Base-by-base conservation (phyloP, 2,888 invertebrate genomes). In the Hoplodrina blanda region DNA sequence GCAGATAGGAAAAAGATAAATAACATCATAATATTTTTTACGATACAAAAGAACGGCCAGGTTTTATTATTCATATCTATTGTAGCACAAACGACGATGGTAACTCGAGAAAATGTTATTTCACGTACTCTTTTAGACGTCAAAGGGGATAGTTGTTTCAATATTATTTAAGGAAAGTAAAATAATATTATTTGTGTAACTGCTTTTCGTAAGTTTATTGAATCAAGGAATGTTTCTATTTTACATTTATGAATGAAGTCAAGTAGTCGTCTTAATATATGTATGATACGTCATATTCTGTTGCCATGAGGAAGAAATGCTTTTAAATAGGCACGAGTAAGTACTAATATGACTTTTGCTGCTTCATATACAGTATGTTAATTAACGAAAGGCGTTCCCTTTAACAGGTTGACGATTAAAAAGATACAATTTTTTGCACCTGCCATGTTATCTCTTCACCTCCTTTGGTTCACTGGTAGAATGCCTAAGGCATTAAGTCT, bases 11-110 rank as follows among this genome's bases (percentile, higher is more conserved):
- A 73, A 67, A 20, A 74, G 63, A 81, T 82, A 82, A 81, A 82
- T 73, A 77, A 68, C 49, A 67, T 76, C 66, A 65, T 55, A 66
- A 68, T 61, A 72, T 68, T 80, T 79, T 81, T 73, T 68, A 55
- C 61, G 52, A 61, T 37, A 82, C 67, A 77, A 80, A 79, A 61
- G 80, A 80, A 65, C 56, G 30, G 15, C 50, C 37, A 46, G 55
- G 44, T 78, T 76, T 80, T 80, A 67, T 80, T 77, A 81, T 82
- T 82, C 85, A 83, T 80, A 60, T 65, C 68, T 78, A 76, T 80
- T 63, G 62, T 69, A 78, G 69, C 70, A 72, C 64, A 73, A 81
- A 66, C 54, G 64, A 19, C 30, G n/a, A 30, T 56, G 41, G 69
- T 55, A 69, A 79, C 79, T 71, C 54, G 60, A 44, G 50, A 44